Base-by-base conservation (phyloP, 2,888 invertebrate genomes). In the Lydus trimaculatus region DNA sequence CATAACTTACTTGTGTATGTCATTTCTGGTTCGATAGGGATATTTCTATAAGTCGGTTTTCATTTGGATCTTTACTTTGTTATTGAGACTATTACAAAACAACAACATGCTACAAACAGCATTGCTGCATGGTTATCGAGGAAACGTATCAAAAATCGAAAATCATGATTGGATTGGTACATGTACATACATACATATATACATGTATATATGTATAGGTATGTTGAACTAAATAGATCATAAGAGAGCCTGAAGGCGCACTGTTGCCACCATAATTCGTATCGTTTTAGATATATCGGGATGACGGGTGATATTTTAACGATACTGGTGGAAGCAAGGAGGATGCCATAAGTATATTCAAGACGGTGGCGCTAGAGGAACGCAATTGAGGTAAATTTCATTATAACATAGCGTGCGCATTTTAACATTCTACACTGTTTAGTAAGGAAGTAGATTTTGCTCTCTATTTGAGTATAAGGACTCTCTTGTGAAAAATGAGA, bases 391-490 rank as follows among this genome's bases (percentile, higher is more conserved):
- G 48, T 48, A 64, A 67, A 70, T 70, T 67, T 70, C 70, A 70
- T 70, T 64, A 70, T 58, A 48, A 36, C 64, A 58, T 64, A 64
- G 66, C 70, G 56, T 64, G 70, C 70, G 70, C 70, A 63, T 70
- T 65, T 67, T 62, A 63, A 62, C 67, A 58, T 67, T 5, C 66
- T 61, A 58, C 64, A 64, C 61, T 65, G 70, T 70, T 67, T 67
- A 70, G 48, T 62, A 61, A 65, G 62, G 67, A 63, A 65, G 58
- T 67, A 61, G 70, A 70, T 71, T 67, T 71, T 65, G 59, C 61
- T 71, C 67, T 23, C 8, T 70, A 70, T 67, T 63, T 67, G 65
- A 65, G 64, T 70, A 70, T 70, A 67, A 63, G 48, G 67, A 67
- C 56, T 56, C 65, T 65, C 65, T 67, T 63, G 31, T 67, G 67